Conservation (phyloP, 92 coral and sea anemone genomes). For the Epizoanthus rinbou region DNA sequence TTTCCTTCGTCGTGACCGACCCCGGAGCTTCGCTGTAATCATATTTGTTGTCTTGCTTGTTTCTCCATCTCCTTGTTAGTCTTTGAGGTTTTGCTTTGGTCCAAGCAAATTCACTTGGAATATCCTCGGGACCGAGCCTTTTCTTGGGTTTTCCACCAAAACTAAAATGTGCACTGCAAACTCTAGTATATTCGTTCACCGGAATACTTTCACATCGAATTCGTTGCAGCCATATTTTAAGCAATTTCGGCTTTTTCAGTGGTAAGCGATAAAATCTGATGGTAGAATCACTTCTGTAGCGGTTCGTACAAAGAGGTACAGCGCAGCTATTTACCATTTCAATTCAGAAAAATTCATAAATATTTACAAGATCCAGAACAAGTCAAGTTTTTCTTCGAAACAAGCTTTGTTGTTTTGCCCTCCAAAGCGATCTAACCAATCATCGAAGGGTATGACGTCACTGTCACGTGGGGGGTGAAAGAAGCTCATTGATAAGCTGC, state of each 20-base stretch:
- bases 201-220: conserved; percentile 46
- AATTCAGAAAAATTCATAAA: no score
- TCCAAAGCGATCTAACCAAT: no score
- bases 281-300: not conserved
- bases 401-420: no score
- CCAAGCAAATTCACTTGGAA: conserved; percentile 38
- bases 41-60: conserved; percentile 11
- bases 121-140: not conserved
- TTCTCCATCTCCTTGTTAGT: conserved; percentile 37
- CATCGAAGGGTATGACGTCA: no score
- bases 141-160: conserved; percentile 33
- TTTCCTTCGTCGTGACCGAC: conserved; percentile 8
- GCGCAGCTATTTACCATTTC: no score
- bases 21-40: conserved; percentile 3
- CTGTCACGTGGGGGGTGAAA: no score
- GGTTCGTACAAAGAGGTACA: no score
- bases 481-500: not conserved
- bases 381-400: no score
- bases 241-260: conserved; percentile 22
- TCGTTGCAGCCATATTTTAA: conserved; percentile 10
- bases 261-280: conserved; percentile 31
- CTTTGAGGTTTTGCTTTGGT: conserved; percentile 3
- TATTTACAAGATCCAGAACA: no score
- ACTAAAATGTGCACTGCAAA: conserved; percentile 31
- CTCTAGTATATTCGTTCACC: conserved; percentile 31